phyloP scores from a whole-genome alignment of 2,113 vertebrate genomes.

The Lepisosteus oculatus region DNA sequence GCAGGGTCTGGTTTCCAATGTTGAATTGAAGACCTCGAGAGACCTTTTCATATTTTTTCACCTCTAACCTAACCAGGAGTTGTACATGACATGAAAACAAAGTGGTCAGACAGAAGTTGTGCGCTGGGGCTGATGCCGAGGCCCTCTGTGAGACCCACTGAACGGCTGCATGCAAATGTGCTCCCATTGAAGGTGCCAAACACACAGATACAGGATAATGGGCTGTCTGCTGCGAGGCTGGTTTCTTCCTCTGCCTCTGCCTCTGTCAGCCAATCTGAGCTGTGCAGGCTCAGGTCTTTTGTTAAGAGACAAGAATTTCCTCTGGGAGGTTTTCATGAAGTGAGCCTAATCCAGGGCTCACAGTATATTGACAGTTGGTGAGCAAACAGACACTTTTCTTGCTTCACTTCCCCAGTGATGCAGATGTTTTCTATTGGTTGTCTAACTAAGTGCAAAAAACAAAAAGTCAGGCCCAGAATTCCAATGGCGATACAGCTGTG shows the following conservation, averaged over 20 bases:
- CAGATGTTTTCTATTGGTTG: conserved; percentile 1
- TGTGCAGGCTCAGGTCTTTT: no score
- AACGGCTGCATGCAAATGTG: neutral
- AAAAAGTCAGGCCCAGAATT: no score
- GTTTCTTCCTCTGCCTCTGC: neutral
- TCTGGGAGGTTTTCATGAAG: neutral
- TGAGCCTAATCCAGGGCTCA: conserved; percentile 10
- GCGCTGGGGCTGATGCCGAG: no score
- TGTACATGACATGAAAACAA: no score
- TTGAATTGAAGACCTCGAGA: no score
- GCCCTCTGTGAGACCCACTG: neutral
- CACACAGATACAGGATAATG: no score
- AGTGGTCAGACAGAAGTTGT: no score
- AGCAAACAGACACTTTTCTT: neutral
- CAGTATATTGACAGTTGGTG: neutral
- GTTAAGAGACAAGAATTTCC: neutral
- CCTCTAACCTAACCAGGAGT: no score
- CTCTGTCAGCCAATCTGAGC: neutral
- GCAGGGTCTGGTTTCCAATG: no score
- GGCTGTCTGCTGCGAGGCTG: neutral
- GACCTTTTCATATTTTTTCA: no score
- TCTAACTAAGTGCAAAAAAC: no score
- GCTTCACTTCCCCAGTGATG: neutral
- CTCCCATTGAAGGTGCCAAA: neutral
- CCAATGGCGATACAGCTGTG: no score